Conservation (phyloP, 2,797 vertebrate genomes). For the Schizopygopsis pylzovi region DNA sequence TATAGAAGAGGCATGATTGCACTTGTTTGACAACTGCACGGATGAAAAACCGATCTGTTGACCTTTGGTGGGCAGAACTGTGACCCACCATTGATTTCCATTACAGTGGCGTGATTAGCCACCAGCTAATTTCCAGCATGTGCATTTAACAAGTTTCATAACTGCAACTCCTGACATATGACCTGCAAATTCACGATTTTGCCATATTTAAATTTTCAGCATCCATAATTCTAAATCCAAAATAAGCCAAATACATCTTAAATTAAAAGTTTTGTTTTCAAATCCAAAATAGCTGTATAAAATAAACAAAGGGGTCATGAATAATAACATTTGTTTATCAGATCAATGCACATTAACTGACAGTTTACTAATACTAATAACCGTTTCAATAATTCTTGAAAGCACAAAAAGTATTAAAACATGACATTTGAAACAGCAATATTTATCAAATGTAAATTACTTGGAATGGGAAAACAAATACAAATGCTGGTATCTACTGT, state of each 20-base stretch:
- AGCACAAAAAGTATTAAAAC: neutral
- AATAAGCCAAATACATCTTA: neutral
- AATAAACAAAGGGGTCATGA: neutral
- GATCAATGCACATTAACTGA: constrained; percentile 3
- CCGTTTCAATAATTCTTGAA: neutral
- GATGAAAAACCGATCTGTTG: constrained; percentile 15
- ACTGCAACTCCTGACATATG: constrained; percentile 18
- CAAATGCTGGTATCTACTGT: neutral
- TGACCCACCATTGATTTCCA: constrained; percentile 56
- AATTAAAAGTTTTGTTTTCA: neutral
- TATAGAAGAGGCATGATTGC: neutral
- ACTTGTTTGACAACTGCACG: constrained; percentile 5
- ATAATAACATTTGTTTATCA: neutral
- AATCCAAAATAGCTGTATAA: constrained; percentile 5
- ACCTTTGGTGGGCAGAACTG: neutral
- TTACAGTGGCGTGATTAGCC: constrained; percentile 47
- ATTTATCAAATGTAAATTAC: neutral
- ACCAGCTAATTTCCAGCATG: constrained; percentile 61
- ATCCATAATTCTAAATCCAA: neutral
- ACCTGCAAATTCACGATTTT: constrained; percentile 19
- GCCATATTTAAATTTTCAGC: constrained; percentile 2
- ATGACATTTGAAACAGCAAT: neutral
- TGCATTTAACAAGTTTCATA: constrained; percentile 17
- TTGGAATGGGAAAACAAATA: neutral
- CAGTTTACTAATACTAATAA: neutral